Percentiles rank a stretch among this genome's conserved stretches.
phyloP scores from a whole-genome alignment of 2,113 vertebrate species.

The Melanocharis versteri region DNA sequence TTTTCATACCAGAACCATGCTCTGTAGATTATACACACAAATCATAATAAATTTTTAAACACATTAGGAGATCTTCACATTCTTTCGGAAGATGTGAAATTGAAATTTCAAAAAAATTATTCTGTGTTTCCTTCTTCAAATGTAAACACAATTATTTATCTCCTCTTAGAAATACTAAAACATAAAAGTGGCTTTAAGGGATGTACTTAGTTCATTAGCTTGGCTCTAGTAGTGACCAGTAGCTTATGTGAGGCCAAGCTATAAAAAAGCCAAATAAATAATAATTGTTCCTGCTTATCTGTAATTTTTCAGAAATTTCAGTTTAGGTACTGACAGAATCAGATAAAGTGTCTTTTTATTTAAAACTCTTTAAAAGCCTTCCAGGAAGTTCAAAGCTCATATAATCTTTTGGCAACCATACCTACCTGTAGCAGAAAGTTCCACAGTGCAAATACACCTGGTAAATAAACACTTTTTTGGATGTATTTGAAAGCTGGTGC shows the following conservation, averaged over 20 bases:
- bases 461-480: background rate
- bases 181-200: background rate
- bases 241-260: background rate
- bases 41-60: background rate
- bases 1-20: background rate
- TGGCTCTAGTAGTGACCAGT: background rate
- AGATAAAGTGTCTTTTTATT: background rate
- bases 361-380: background rate
- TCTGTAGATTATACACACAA: background rate
- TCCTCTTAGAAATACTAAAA: background rate
- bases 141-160: background rate
- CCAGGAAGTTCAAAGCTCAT: background rate
- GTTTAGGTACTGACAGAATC: background rate
- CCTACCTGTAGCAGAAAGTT: background rate
- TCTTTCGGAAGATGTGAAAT: background rate
- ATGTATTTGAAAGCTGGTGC: background rate
- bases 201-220: background rate
- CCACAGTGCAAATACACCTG: background rate
- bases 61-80: background rate
- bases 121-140: background rate
- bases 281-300: background rate
- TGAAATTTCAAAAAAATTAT: background rate
- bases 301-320: background rate
- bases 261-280: background rate
- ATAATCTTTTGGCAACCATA: background rate